Evolutionary conservation across 2,888 invertebrate species (phyloP).

Genomic region (Sicus ferrugineus): DNA sequence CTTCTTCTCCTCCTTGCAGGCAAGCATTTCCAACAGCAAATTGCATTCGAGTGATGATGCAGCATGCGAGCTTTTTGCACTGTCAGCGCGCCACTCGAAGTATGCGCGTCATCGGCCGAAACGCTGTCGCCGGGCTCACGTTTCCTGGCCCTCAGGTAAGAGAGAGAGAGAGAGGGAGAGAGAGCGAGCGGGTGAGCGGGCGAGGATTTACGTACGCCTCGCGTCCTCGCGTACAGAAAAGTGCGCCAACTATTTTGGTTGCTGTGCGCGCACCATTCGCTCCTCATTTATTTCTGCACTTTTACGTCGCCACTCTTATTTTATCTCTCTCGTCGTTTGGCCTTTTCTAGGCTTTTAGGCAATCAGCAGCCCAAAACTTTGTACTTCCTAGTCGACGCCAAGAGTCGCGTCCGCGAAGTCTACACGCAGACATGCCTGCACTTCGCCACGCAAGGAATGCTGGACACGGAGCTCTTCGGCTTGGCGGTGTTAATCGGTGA

Average conservation of each 20-base stretch:
- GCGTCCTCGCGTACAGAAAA: not conserved
- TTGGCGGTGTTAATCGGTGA: conserved; percentile 82
- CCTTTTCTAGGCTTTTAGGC: conserved; percentile 60
- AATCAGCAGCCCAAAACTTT: conserved; percentile 65
- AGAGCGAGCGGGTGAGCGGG: not conserved
- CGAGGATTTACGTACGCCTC: not conserved
- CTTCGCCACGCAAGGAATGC: conserved; percentile 80
- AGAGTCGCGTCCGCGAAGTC: conserved; percentile 82
- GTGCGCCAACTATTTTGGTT: not conserved
- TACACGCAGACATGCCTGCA: conserved; percentile 82
- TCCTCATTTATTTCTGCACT: not conserved
- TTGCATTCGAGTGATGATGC: conserved; percentile 66
- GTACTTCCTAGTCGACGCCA: conserved; percentile 73
- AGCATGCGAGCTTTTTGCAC: conserved; percentile 79
- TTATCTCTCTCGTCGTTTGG: not conserved
- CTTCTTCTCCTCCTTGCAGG: conserved; percentile 50
- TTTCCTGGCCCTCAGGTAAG: conserved; percentile 68
- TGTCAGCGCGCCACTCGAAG: conserved; percentile 83
- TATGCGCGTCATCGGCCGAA: conserved; percentile 72
- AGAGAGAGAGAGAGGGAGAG: too few species aligned
- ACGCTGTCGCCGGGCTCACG: conserved; percentile 70
- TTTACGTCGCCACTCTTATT: not conserved
- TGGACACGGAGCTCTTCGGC: conserved; percentile 84
- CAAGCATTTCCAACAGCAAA: conserved; percentile 64
- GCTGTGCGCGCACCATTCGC: not conserved